phyloP scores from a whole-genome alignment of 2,113 vertebrate genomes.

The Carlito syrichta region DNA sequence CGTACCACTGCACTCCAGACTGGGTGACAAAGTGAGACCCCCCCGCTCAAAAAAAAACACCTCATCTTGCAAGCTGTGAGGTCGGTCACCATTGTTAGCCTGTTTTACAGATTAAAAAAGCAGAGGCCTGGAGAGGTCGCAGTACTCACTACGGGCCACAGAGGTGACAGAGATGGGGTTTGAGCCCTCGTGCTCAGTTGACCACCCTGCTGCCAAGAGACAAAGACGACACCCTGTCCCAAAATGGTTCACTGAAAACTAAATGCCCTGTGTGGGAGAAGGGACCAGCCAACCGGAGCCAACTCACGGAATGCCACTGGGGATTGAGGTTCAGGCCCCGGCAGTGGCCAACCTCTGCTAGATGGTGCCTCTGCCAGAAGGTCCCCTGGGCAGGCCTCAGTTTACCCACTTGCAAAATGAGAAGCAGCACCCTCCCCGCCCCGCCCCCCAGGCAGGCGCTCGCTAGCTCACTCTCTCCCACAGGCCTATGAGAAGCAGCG shows the following conservation, averaged over 20 bases:
- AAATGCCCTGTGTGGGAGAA: neutral
- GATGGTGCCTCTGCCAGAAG: neutral
- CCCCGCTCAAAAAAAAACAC: too few relatives aligned
- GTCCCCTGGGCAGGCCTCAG: neutral
- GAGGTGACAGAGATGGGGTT: neutral
- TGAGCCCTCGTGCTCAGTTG: neutral
- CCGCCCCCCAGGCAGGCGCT: neutral
- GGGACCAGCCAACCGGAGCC: too few relatives aligned
- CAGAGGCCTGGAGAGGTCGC: neutral
- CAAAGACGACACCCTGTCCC: neutral
- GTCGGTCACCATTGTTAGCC: neutral
- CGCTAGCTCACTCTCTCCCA: accelerated
- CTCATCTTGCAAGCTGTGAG: accelerated
- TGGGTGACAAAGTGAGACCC: too few relatives aligned
- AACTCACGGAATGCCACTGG: too few relatives aligned
- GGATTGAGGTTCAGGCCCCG: neutral
- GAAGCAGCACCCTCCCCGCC: neutral
- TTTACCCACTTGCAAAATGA: neutral
- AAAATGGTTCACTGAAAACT: neutral
- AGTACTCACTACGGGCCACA: neutral
- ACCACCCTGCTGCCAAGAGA: neutral
- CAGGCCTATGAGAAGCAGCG: slow-evolving; percentile 94
- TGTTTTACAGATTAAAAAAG: neutral
- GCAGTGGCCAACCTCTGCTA: neutral
- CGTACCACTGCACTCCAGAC: too few relatives aligned